These are phyloP conservation scores for Sarcoramphus papa DNA, from an alignment of 2,797 vertebrate genomes.

Conservation along the genomic window DNA sequence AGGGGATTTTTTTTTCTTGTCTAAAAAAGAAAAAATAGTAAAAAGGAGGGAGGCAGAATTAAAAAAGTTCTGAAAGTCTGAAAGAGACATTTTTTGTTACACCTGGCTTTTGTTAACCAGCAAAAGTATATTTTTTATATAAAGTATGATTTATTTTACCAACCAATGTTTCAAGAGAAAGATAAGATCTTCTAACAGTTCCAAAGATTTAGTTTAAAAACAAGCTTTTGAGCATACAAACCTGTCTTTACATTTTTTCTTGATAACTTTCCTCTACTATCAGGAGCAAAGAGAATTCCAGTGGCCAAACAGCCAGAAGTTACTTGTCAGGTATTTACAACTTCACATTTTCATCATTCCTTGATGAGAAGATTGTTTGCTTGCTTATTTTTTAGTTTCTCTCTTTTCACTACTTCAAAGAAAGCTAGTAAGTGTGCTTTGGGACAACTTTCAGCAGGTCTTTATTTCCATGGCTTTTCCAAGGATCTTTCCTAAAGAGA, in stretches of 20 bases:
- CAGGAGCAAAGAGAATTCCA: not conserved
- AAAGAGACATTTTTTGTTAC: not conserved
- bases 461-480: not conserved
- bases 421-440: not conserved
- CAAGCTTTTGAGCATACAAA: not conserved
- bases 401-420: not conserved
- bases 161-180: not conserved
- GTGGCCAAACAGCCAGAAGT: not conserved
- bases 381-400: not conserved
- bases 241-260: not conserved
- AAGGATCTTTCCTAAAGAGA: not conserved
- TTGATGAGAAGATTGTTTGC: conserved; percentile 8
- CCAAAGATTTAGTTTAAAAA: not conserved
- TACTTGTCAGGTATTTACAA: conserved; percentile 41
- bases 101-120: not conserved
- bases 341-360: conserved; percentile 46
- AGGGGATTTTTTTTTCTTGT: not conserved
- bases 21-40: not conserved
- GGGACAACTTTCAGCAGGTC: not conserved
- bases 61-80: not conserved
- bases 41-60: not conserved
- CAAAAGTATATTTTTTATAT: not conserved
- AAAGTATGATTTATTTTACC: not conserved
- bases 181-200: not conserved
- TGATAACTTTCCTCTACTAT: not conserved